These are phyloP conservation scores for Bothrops jararaca DNA, from an alignment of 2,113 vertebrate species.

Conservation along the genomic window DNA sequence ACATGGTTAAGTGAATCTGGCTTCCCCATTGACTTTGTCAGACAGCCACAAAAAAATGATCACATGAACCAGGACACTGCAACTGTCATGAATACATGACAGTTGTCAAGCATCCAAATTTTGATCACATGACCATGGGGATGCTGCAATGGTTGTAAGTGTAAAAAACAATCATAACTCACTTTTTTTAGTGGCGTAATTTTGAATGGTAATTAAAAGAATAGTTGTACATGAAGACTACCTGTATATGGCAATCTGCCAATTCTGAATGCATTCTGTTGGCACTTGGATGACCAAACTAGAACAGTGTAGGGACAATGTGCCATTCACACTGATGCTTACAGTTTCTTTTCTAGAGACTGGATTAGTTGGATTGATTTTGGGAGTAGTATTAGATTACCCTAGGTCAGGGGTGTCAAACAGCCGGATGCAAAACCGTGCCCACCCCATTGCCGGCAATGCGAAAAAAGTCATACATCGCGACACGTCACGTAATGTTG, in stretches of 20 bases:
- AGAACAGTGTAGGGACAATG: background rate
- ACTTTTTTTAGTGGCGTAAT: background rate
- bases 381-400: background rate
- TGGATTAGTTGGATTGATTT: background rate
- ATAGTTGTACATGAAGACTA: background rate
- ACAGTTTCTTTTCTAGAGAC: background rate
- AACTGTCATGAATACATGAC: background rate
- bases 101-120: background rate
- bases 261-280: background rate
- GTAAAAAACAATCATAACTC: background rate
- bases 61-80: background rate
- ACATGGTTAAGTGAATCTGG: background rate
- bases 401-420: background rate
- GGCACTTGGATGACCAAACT: background rate
- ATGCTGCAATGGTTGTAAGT: background rate
- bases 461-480: too few relatives aligned
- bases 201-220: background rate
- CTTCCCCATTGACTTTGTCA: background rate
- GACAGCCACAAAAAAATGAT: background rate
- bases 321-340: background rate
- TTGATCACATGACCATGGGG: background rate
- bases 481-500: too few relatives aligned
- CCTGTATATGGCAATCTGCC: background rate
- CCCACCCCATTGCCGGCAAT: too few relatives aligned
- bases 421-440: too few relatives aligned